Conservation (phyloP, 2,797 vertebrate genomes). For the Prunella strophiata region DNA sequence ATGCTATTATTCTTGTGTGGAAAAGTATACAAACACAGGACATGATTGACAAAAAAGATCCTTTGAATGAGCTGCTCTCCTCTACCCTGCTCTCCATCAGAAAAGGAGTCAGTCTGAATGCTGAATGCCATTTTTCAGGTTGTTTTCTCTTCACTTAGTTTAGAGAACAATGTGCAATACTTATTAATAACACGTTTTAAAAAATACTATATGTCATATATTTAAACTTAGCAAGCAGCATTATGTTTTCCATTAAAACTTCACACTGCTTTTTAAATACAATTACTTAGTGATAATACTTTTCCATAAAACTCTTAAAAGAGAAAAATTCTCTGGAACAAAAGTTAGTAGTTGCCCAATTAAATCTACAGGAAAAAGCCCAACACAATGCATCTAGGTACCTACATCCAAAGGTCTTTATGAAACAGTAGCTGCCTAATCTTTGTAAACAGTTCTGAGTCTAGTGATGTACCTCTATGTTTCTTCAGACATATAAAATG, state of each 20-base stretch:
- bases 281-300: not conserved
- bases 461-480: not conserved
- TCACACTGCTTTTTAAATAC: not conserved
- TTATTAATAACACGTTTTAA: not conserved
- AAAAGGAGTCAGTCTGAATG: not conserved
- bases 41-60: not conserved
- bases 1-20: not conserved
- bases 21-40: not conserved
- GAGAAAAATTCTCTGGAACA: not conserved
- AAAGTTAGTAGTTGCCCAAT: not conserved
- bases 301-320: not conserved
- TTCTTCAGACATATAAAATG: not conserved
- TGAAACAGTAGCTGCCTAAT: not conserved
- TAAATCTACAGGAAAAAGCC: not conserved
- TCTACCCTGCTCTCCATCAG: not conserved
- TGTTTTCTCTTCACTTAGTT: not conserved
- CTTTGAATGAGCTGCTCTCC: not conserved
- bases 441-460: not conserved
- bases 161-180: not conserved
- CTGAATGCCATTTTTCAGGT: not conserved
- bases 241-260: not conserved
- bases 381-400: not conserved
- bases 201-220: not conserved
- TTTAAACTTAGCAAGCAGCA: not conserved
- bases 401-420: not conserved